Base-by-base conservation (phyloP, 2,113 vertebrate species). In the Atractosteus spatula region DNA sequence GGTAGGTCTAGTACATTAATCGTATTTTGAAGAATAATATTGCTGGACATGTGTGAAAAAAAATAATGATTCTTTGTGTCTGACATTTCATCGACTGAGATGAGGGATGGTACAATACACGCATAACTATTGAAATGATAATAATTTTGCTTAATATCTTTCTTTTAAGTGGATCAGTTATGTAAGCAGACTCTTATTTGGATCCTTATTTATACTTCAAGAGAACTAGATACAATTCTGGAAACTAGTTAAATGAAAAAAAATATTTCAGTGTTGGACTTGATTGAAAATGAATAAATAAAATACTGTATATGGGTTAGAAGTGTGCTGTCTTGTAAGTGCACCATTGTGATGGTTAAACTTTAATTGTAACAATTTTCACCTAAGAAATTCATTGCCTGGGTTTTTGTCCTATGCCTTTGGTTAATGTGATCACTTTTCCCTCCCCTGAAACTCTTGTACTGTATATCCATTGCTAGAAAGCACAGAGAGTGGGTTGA, bases 401-500 rank as follows among this genome's bases (percentile, higher is more conserved):
- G 29, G 44, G 17, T 17, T 12, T 13, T 44, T 10, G 47, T 71
- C 59, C 16, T 43, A n/a, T 8, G 3, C n/a, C 47, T 4, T n/a
- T 71, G 45, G 59, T 71, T 57, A 13, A 45, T 43, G 62, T 54
- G 57, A 71, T 63, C 44, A 54, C 47, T 71, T 63, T 68, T 71
- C 70, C 59, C 14, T 54, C 44, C 43, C 17, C 17, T 8, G 7
- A 51, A 17, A 10, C 41, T 29, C 14, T 62, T 71, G 51, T n/a
- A n/a, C n/a, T n/a, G n/a, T 43, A 7, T 10, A 68, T 55, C 44
- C 66, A 29, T n/a, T 55, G 66, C 44, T 29, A 55, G 17, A 54
- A 16, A 54, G 66, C 3, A 16, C 55, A 55, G 65, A 51, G 29
- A 69, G 55, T 69, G 3, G 55, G 67, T 54, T 13, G 16, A 55